Conservation (phyloP, 2,113 vertebrate species). For the Ceyx melanurus region DNA sequence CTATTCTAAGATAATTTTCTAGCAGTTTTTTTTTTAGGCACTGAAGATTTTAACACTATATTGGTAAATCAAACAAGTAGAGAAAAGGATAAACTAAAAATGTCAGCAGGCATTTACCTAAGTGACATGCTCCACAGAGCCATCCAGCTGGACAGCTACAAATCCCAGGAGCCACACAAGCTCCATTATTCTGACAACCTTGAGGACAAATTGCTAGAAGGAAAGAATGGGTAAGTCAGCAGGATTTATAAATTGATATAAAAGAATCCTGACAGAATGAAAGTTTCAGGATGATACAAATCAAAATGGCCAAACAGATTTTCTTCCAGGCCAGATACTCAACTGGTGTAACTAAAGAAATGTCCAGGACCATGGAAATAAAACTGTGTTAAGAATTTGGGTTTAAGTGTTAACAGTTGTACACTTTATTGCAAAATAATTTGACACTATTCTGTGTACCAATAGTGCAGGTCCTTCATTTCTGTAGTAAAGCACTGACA, state of each 20-base stretch:
- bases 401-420: neutral
- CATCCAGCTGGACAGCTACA: slow-evolving; percentile 87
- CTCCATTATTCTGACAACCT: slow-evolving; percentile 82
- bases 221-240: slow-evolving; percentile 47
- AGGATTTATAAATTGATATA: slow-evolving; percentile 19
- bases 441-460: neutral
- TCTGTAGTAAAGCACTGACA: neutral
- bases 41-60: neutral
- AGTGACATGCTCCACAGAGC: slow-evolving; percentile 85
- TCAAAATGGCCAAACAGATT: slow-evolving; percentile 39
- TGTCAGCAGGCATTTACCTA: slow-evolving; percentile 70
- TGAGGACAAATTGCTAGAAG: slow-evolving; percentile 84
- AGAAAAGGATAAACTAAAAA: slow-evolving; percentile 12
- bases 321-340: slow-evolving; percentile 1
- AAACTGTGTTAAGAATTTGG: neutral
- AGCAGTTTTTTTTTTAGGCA: neutral
- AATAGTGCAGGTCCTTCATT: neutral
- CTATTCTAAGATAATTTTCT: neutral
- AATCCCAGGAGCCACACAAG: slow-evolving; percentile 86
- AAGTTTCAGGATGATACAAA: slow-evolving; percentile 46
- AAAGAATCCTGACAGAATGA: slow-evolving; percentile 43
- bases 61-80: slow-evolving; percentile 15
- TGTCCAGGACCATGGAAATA: neutral
- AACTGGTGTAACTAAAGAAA: neutral
- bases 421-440: neutral